A percentile compares a stretch with the other conserved stretches of the same genome.
Evolutionary conservation across 2,888 invertebrate genomes (phyloP).

Genomic region (Ptilodon capucinus): DNA sequence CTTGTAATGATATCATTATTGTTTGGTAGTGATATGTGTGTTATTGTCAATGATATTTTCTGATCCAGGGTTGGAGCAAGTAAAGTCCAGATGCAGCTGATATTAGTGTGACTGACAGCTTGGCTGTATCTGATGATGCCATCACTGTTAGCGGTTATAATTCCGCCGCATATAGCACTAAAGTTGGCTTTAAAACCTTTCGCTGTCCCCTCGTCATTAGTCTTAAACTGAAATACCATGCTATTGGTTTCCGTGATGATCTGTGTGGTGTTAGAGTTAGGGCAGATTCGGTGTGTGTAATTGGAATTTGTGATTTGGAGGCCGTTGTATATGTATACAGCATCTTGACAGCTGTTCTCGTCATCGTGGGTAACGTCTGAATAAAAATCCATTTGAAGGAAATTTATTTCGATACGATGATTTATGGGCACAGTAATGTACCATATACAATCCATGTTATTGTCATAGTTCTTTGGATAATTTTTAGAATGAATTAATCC

Average conservation of each 20-base stretch:
- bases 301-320: constrained; percentile 26
- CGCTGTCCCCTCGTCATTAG: constrained; percentile 79
- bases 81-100: constrained; percentile 89
- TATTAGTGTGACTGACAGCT: constrained; percentile 46
- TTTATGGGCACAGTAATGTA: constrained; percentile 84
- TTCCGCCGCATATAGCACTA: constrained; percentile 87
- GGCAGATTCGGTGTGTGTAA: constrained; percentile 77
- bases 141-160: constrained; percentile 76
- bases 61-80: constrained; percentile 78
- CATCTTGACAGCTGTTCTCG: constrained; percentile 15
- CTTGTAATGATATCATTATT: constrained; percentile 41
- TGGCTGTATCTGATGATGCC: constrained; percentile 79
- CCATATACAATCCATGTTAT: constrained; percentile 90
- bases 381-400: constrained; percentile 86
- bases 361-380: constrained; percentile 6
- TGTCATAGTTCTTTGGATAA: constrained; percentile 91
- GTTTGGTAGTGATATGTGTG: constrained; percentile 77
- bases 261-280: constrained; percentile 53
- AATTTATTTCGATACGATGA: constrained; percentile 86
- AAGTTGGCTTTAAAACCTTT: constrained; percentile 91
- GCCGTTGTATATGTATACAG: constrained; percentile 25
- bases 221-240: constrained; percentile 85
- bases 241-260: constrained; percentile 83
- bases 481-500: constrained; percentile 91
- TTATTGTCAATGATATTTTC: constrained; percentile 87